phyloP scores from a whole-genome alignment of 2,888 invertebrate genomes.

The Macrosiphum euphorbiae region DNA sequence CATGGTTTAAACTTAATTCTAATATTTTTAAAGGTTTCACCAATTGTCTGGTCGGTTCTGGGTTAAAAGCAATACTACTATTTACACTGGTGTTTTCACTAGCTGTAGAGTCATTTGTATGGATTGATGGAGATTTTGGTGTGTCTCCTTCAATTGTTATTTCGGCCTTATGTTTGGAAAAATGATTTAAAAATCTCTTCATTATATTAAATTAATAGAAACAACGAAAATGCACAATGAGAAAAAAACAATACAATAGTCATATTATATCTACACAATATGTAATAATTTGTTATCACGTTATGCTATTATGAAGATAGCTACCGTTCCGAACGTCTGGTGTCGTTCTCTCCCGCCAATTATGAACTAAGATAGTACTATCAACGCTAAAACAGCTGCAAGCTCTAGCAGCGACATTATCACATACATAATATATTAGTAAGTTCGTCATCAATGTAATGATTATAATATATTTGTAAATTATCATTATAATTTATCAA shows the following conservation, averaged over 20 bases:
- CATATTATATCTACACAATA: neutral
- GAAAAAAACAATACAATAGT: neutral
- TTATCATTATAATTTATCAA: too few relatives aligned
- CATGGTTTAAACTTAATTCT: conserved; percentile 12
- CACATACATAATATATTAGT: too few relatives aligned
- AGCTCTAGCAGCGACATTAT: too few relatives aligned
- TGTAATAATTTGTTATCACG: neutral
- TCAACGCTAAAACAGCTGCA: too few relatives aligned
- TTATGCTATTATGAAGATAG: neutral
- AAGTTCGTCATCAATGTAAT: too few relatives aligned
- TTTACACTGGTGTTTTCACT: neutral
- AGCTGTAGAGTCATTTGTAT: conserved; percentile 4
- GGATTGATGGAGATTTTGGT: neutral
- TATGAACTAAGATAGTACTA: too few relatives aligned
- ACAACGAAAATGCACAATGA: neutral
- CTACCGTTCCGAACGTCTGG: neutral
- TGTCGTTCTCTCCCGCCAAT: too few relatives aligned
- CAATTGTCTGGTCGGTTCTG: neutral
- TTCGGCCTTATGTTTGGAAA: conserved; percentile 14
- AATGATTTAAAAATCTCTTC: neutral
- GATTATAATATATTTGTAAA: too few relatives aligned
- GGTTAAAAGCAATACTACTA: neutral
- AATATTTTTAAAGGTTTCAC: conserved; percentile 5
- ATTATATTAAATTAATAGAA: neutral
- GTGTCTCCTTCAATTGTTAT: neutral